A percentile compares a stretch with the other conserved stretches of the same genome.
Evolutionary conservation across 2,888 invertebrate species (phyloP).

Genomic region (Globia sparganii): DNA sequence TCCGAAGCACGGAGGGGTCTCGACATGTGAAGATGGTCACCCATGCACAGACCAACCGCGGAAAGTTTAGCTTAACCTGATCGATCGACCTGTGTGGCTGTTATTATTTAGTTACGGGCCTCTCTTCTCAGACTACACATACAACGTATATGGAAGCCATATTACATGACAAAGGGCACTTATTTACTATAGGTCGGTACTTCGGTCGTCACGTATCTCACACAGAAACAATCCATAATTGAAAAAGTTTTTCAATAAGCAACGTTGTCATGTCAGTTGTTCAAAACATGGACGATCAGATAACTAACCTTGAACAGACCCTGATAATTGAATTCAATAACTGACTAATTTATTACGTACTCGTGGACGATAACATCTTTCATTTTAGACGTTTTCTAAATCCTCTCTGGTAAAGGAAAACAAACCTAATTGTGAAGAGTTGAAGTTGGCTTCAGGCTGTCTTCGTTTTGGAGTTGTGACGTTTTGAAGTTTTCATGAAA

Average conservation of each 20-base stretch:
- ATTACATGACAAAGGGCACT: neutral
- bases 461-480: neutral
- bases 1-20: too few species aligned
- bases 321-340: conserved; percentile 80
- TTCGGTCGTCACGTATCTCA: neutral
- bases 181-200: neutral
- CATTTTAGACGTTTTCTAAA: conserved; percentile 64
- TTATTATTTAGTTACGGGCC: too few species aligned
- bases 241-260: conserved; percentile 60
- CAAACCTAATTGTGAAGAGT: conserved; percentile 16
- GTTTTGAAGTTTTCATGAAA: conserved; percentile 12
- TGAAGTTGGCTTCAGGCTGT: conserved; percentile 3
- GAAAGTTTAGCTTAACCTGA: too few species aligned
- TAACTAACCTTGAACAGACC: conserved; percentile 67
- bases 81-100: too few species aligned
- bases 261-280: conserved; percentile 62
- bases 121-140: neutral
- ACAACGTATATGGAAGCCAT: neutral
- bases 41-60: too few species aligned
- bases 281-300: conserved; percentile 60
- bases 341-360: conserved; percentile 81
- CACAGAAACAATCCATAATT: conserved; percentile 43
- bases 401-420: conserved; percentile 25
- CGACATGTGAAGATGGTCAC: too few species aligned
- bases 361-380: conserved; percentile 76